phyloP scores from a whole-genome alignment of 2,113 vertebrate genomes.

The Arenaria interpres region DNA sequence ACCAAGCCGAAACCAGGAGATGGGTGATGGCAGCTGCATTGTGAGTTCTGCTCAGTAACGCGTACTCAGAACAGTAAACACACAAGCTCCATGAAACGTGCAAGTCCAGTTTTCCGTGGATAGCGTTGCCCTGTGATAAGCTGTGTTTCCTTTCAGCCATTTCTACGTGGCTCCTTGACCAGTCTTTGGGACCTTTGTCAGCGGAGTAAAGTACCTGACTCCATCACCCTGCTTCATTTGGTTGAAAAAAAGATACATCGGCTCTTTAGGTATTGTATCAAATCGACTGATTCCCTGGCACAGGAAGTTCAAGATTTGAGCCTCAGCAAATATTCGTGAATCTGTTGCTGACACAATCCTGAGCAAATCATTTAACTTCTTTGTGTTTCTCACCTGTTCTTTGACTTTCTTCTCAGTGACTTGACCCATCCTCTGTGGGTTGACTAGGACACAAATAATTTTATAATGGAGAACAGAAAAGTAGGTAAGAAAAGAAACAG shows the following conservation, averaged over 20 bases:
- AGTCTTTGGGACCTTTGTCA: neutral
- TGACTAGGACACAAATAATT: neutral
- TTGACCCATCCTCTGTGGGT: neutral
- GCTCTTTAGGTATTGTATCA: neutral
- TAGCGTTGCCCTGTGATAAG: neutral
- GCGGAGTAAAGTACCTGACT: neutral
- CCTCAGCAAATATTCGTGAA: neutral
- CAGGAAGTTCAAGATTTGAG: neutral
- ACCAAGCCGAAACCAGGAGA: neutral
- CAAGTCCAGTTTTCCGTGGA: neutral
- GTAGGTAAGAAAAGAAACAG: neutral
- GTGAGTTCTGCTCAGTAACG: neutral
- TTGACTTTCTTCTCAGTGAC: neutral
- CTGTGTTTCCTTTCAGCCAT: neutral
- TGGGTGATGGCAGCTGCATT: neutral
- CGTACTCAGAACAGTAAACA: neutral
- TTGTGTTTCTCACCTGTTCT: neutral
- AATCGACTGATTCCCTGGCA: neutral
- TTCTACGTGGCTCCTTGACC: neutral
- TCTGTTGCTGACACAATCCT: neutral
- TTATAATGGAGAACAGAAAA: neutral
- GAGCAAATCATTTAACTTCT: neutral
- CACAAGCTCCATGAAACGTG: neutral
- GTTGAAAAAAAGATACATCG: neutral
- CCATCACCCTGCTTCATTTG: accelerated